Evolutionary conservation across 2,113 vertebrate species (phyloP).

Genomic region (Gallinago jamesoni): DNA sequence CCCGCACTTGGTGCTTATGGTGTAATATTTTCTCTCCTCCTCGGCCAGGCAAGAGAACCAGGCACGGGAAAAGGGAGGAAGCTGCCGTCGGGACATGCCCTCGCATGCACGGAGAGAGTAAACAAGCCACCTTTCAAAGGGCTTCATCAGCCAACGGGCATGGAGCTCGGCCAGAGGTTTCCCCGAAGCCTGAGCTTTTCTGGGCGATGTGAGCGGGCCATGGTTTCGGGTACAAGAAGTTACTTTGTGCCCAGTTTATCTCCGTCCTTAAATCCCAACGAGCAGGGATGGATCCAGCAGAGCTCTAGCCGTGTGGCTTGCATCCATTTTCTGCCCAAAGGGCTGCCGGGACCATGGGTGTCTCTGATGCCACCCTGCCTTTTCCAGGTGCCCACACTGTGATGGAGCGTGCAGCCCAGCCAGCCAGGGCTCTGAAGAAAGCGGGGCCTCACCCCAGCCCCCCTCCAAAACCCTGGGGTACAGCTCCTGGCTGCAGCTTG

Average conservation of each 20-base stretch:
- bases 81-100: not conserved
- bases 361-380: fast-evolving
- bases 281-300: not conserved
- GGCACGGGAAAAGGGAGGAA: fast-evolving
- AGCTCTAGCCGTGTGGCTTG: not conserved
- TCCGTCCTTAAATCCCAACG: fast-evolving
- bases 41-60: not conserved
- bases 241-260: not conserved
- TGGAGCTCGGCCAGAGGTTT: fast-evolving
- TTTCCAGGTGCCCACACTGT: fast-evolving
- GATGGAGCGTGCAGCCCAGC: fast-evolving
- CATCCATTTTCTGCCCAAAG: not conserved
- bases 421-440: not conserved
- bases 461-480: not conserved
- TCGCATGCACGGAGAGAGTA: fast-evolving
- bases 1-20: fast-evolving
- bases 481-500: not conserved
- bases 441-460: fast-evolving
- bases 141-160: fast-evolving
- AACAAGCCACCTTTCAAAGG: not conserved
- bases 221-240: not conserved
- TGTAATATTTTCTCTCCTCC: not conserved
- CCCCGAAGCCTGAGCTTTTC: not conserved
- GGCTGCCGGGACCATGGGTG: not conserved
- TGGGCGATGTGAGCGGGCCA: fast-evolving